Evolutionary conservation across 2,888 invertebrate species (phyloP), one percentile per base, ranked within the genome.

Genomic region (Lumbricus terrestris): DNA sequence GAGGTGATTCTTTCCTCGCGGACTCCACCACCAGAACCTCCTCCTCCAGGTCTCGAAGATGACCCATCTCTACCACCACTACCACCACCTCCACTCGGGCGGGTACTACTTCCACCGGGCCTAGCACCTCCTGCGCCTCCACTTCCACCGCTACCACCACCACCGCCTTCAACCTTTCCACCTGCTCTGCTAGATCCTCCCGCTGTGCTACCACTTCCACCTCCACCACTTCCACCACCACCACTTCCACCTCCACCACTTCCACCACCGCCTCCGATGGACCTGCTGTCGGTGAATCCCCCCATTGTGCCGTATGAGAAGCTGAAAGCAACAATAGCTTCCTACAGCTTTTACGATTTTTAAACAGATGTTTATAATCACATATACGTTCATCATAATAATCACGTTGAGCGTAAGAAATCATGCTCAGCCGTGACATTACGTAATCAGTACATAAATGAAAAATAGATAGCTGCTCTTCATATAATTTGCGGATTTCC

Each of bases 1-100:
- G 85, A 35, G 6, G 85, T 85, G 3, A 85, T 29, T 35, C 85
- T 33, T 35, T 37, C 85, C 35, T 94, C 92, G 90, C 90, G 82
- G 69, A n/a, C 82, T 3, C n/a, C n/a, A n/a, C 89, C 82, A 35
- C 89, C 38, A 8, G 47, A 47, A n/a, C n/a, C n/a, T 47, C 47
- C n/a, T 47, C 47, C 47, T 47, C 47, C 69, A 1, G 69, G 5
- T n/a, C 69, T 69, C 69, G 69, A 69, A 69, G 69, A 3, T 0
- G 69, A 69, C 40, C 40, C 69, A n/a, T n/a, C n/a, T n/a, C n/a
- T n/a, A 34, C 69, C 54, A 54, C 69, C 89, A n/a, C 69, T 33
- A 35, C 42, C 20, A 15, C 89, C 35, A 35, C 82, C 35, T 1
- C 85, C 85, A 11, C 85, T 18, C 0, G 35, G n/a, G 34, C 85